phyloP scores from a whole-genome alignment of 2,113 vertebrate species.

The Symphodus melops region DNA sequence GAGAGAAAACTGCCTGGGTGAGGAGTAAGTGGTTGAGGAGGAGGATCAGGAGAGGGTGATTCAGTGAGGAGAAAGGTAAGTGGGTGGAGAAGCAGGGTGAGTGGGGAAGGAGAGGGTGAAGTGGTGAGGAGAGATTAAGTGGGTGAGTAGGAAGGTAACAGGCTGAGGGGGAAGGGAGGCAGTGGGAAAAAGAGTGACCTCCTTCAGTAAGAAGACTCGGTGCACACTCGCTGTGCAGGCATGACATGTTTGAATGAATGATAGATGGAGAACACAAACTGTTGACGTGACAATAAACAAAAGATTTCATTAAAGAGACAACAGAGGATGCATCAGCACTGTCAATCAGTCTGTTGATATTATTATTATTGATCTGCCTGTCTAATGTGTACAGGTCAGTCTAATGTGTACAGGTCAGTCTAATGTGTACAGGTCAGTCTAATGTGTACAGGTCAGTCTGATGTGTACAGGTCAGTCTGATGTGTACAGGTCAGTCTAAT shows the following conservation, averaged over 20 bases:
- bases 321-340: background rate
- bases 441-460: too few relatives aligned
- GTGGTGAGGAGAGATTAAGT: constrained; percentile 7
- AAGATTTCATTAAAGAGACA: background rate
- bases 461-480: too few relatives aligned
- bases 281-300: constrained; percentile 29
- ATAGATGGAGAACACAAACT: constrained; percentile 47
- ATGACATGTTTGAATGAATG: constrained; percentile 61
- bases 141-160: constrained; percentile 3
- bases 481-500: too few relatives aligned
- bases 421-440: too few relatives aligned
- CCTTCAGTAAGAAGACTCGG: constrained; percentile 73
- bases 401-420: too few relatives aligned
- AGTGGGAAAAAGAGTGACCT: constrained; percentile 55
- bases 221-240: constrained; percentile 29
- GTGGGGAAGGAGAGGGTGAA: constrained; percentile 24
- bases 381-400: too few relatives aligned
- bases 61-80: background rate
- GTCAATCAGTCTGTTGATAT: too few relatives aligned
- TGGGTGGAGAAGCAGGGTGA: background rate
- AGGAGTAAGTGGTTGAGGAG: background rate
- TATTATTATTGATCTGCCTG: too few relatives aligned
- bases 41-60: constrained; percentile 11
- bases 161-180: constrained; percentile 1
- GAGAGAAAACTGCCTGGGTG: background rate